Evolutionary conservation across 2,888 invertebrate genomes (phyloP).

Genomic region (Plemyria rubiginata): DNA sequence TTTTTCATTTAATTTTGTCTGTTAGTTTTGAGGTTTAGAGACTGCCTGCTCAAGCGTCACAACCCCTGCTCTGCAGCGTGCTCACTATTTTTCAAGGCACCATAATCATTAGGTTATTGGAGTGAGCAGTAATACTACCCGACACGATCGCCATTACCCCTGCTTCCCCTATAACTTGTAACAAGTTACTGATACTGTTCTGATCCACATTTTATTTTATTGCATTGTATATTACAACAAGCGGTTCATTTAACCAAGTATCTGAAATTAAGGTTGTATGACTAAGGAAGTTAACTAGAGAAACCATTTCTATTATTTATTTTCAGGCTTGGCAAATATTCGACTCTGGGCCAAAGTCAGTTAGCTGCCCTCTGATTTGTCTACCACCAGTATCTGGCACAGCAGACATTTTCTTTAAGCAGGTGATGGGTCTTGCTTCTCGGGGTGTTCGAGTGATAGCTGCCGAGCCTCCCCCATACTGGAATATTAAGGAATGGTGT

Average conservation of each 20-base stretch:
- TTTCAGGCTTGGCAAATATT: slow-evolving; percentile 92
- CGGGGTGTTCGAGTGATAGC: slow-evolving; percentile 93
- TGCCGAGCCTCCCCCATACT: slow-evolving; percentile 94
- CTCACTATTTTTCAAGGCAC: no score
- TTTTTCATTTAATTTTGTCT: no score
- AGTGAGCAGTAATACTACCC: no score
- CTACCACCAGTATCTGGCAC: slow-evolving; percentile 95
- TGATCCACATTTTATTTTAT: not conserved
- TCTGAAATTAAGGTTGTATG: not conserved
- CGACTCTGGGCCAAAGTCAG: slow-evolving; percentile 93
- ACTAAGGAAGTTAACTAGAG: not conserved
- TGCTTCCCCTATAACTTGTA: slow-evolving; percentile 25
- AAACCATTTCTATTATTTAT: not conserved
- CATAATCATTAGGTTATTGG: no score
- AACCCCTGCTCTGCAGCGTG: no score
- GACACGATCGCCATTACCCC: no score
- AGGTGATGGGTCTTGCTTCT: slow-evolving; percentile 91
- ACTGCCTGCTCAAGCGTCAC: no score
- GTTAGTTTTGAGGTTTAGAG: no score
- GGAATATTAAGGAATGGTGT: slow-evolving; percentile 95
- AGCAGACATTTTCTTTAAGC: slow-evolving; percentile 94
- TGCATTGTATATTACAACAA: not conserved
- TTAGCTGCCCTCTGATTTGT: slow-evolving; percentile 92
- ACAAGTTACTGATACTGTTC: slow-evolving; percentile 1
- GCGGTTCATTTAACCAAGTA: not conserved